Evolutionary conservation across 1,140 invertebrate genomes (phyloP), one percentile per base, ranked within the genome.

Genomic region (Atopsyche davidsoni): DNA sequence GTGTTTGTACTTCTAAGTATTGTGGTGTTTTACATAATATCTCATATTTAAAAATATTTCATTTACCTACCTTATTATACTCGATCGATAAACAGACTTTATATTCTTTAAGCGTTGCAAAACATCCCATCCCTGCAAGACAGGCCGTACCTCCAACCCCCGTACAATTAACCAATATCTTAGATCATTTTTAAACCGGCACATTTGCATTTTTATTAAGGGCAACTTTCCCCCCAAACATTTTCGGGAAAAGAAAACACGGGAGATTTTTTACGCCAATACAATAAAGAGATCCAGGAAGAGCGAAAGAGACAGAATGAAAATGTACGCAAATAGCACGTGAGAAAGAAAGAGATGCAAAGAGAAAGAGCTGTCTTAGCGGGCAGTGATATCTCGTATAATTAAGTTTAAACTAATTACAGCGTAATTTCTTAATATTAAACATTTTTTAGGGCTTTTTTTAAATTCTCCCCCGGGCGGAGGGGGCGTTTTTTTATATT

Each of bases 191-290:
- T 58, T 58, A 58, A 58, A 58, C 52, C 56, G 53, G 52, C 39
- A 51, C 43, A 58, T 58, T 58, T 55, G 52, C 56, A 58, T 58
- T 58, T 58, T 58, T 58, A 58, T 58, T 58, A 58, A 58, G 56
- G 56, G 48, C 43, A 58, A 51, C 55, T 54, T 53, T 57, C 42
- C 32, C 43, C 11, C 22, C 14, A 9, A 23, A 9, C 19, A n/a
- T 17, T 3, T 11, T 7, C n/a, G 22, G 16, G 22, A 39, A 55
- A 55, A 38, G 39, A 51, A 54, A 51, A 51, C 50, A 42, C 46
- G 40, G 40, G 46, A 52, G 52, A 49, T 44, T 49, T 46, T 45
- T 53, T 34, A 43, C 17, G 45, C 38, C 34, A 46, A 46, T 34
- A 53, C 55, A 53, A 57, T 57, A 57, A 53, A 46, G 55, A 21